Evolutionary conservation across 2,797 vertebrate genomes (phyloP), one percentile per base, ranked within the genome.

Genomic region (Amblyraja radiata): DNA sequence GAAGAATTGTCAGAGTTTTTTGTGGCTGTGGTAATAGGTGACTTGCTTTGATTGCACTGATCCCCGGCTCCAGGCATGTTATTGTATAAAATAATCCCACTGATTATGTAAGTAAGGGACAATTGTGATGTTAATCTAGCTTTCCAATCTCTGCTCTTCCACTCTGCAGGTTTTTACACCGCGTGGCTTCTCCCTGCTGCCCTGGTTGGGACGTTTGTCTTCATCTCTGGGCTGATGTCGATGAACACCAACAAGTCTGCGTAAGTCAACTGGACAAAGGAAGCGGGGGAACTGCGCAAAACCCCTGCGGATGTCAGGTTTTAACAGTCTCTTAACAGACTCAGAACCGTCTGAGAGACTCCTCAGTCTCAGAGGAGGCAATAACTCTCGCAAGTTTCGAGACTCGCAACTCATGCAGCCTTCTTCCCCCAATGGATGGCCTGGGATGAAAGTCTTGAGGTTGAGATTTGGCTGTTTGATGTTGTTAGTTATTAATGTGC

Each of bases 181-280:
- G 96, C 96, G 28, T 98, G 97, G 97, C 96, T 97, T 74, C 96
- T 97, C 94, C 97, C 97, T 0, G 97, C 96, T 0, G 96, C 97
- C 0, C 93, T 96, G 58, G 96, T 97, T 2, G 97, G 97, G 88
- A 97, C 96, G 0, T 93, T 97, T 28, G 95, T 98, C 93, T 98
- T 98, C 93, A 95, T 97, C 76, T 97, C 96, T 1, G 96, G 97
- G 93, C 94, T 97, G 93, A 94, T 97, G 93, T 94, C 96, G 74
- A 96, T 97, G 96, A 95, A 96, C 16, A 96, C 94, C 93, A 97
- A 97, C 94, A 96, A 94, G 9, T 96, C 96, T 80, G 97, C 96
- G 96, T 97, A 94, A 97, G 97, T 96, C 0, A 4, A 18, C 0
- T 4, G 18, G 1, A n/a, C 9, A 13, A 65, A 23, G 11, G 23